Conservation (phyloP, 2,888 invertebrate genomes). For the Eustalomyia histrio region DNA sequence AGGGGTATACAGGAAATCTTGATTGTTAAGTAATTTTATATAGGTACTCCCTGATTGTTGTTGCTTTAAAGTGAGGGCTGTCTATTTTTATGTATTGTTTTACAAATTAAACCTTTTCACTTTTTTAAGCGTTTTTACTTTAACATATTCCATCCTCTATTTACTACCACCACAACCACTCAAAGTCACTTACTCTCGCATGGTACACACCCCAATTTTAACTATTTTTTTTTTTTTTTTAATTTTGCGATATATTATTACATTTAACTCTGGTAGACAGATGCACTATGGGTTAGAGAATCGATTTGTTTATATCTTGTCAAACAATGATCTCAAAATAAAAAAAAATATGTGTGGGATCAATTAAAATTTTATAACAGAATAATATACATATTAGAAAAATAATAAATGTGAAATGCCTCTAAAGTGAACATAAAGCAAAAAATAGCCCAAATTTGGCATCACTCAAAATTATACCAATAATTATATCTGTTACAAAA, state of each 20-base stretch:
- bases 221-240: conserved; percentile 38
- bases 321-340: too few relatives aligned
- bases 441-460: too few relatives aligned
- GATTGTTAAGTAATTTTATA: background rate
- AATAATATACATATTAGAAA: too few relatives aligned
- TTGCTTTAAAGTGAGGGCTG: conserved; percentile 52
- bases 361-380: too few relatives aligned
- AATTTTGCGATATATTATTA: conserved; percentile 44
- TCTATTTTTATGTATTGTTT: conserved; percentile 65
- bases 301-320: too few relatives aligned
- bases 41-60: background rate
- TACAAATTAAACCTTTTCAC: conserved; percentile 76
- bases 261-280: conserved; percentile 20
- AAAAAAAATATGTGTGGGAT: background rate
- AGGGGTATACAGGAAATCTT: conserved; percentile 6
- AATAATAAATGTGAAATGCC: too few relatives aligned
- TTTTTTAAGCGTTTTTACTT: conserved; percentile 64
- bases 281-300: background rate
- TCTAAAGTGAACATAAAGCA: too few relatives aligned
- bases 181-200: conserved; percentile 53
- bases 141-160: conserved; percentile 13
- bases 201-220: conserved; percentile 66
- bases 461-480: too few relatives aligned
- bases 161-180: conserved; percentile 28
- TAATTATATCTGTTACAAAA: too few relatives aligned